Evolutionary conservation across 2,113 vertebrate genomes (phyloP).

Genomic region (Triplophysa dalaica): DNA sequence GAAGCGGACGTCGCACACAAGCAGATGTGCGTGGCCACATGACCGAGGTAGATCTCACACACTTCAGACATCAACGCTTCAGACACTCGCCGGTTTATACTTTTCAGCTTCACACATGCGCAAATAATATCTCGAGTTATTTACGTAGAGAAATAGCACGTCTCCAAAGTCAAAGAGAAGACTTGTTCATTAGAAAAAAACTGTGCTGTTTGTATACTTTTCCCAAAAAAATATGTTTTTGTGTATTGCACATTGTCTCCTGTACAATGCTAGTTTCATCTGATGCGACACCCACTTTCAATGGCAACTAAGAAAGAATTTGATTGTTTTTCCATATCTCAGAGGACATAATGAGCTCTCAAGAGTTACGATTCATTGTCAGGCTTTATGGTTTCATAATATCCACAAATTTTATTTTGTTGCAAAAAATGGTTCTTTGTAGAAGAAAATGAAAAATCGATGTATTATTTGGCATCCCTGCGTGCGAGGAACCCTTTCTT

Average conservation of each 20-base stretch:
- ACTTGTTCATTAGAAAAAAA: background rate
- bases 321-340: no score
- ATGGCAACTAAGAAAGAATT: background rate
- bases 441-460: no score
- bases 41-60: constrained; percentile 22
- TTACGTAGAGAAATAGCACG: background rate
- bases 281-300: background rate
- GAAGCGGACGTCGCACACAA: constrained; percentile 34
- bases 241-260: background rate
- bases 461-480: no score
- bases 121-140: background rate
- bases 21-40: constrained; percentile 20
- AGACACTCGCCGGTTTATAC: background rate
- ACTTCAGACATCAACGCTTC: constrained; percentile 21
- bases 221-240: background rate
- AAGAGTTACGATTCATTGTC: no score
- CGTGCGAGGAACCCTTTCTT: no score
- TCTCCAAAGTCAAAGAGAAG: background rate
- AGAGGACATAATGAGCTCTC: no score
- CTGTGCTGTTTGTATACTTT: background rate
- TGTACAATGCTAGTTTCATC: background rate
- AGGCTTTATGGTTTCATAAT: no score
- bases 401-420: no score
- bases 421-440: no score
- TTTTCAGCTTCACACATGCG: background rate